phyloP scores from a whole-genome alignment of 2,113 vertebrate genomes.

The western clawed frog (Xenopus tropicalis) region DNA sequence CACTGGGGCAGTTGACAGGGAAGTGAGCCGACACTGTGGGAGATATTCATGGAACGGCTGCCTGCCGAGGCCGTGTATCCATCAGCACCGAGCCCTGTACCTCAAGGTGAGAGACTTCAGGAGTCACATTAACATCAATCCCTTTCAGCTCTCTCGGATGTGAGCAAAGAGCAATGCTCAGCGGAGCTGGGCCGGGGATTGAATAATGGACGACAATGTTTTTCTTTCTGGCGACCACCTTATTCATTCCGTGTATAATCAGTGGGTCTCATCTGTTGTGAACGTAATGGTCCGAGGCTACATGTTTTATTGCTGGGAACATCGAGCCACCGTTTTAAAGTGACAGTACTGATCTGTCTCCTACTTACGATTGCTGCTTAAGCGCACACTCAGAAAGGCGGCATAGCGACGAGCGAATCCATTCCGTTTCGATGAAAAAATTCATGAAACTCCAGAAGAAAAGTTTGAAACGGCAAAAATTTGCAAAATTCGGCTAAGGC shows the following conservation, averaged over 20 bases:
- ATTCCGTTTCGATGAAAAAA: no score
- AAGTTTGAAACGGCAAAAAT: no score
- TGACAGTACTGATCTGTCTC: background rate
- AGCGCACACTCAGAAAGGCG: no score
- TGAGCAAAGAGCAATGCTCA: slow-evolving; percentile 36
- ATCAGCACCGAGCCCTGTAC: slow-evolving; percentile 49
- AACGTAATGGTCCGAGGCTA: slow-evolving; percentile 22
- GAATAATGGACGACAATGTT: slow-evolving; percentile 36
- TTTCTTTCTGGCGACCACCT: slow-evolving; percentile 12
- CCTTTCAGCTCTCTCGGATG: slow-evolving; percentile 31
- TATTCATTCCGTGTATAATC: slow-evolving; percentile 28
- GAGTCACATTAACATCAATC: slow-evolving; percentile 51
- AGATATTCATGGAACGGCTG: slow-evolving; percentile 43
- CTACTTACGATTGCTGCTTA: no score
- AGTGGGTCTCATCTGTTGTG: slow-evolving; percentile 18
- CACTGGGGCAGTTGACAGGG: slow-evolving; percentile 36
- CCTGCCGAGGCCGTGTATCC: slow-evolving; percentile 55
- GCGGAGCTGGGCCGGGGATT: slow-evolving; percentile 30
- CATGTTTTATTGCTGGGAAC: slow-evolving; percentile 15
- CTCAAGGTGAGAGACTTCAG: slow-evolving; percentile 50
- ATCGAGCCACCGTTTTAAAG: slow-evolving; percentile 5
- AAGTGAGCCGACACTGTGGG: slow-evolving; percentile 49
- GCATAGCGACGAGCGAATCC: no score
- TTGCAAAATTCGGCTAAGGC: no score
- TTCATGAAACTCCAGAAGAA: no score